These are phyloP conservation scores for Chydorus sphaericus DNA, from an alignment of 2,888 invertebrate species.

Conservation along the genomic window DNA sequence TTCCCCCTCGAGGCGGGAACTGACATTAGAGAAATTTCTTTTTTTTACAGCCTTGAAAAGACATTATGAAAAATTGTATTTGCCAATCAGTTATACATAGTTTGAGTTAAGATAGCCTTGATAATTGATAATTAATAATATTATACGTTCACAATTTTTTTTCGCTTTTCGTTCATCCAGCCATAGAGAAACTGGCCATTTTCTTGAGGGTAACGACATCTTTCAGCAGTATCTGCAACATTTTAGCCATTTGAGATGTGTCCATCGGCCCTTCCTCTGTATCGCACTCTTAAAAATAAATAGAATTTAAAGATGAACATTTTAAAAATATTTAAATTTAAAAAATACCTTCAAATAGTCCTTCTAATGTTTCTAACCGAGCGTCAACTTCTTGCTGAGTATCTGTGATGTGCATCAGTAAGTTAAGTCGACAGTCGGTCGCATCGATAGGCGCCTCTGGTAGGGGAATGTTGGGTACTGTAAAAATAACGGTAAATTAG, in stretches of 20 bases:
- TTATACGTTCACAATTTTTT: too few relatives aligned
- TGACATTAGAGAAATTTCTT: too few relatives aligned
- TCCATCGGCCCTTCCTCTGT: not conserved
- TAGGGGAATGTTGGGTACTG: conserved; percentile 40
- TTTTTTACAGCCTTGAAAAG: too few relatives aligned
- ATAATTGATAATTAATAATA: too few relatives aligned
- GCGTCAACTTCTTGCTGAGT: conserved; percentile 56
- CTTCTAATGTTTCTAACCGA: conserved; percentile 55
- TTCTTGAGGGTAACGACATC: conserved; percentile 6
- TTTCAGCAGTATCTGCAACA: conserved; percentile 5
- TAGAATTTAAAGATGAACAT: not conserved
- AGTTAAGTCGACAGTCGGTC: conserved; percentile 55
- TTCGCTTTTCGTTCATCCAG: too few relatives aligned
- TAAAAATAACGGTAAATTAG: not conserved
- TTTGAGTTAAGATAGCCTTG: too few relatives aligned
- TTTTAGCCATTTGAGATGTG: not conserved
- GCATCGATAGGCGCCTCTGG: conserved; percentile 72
- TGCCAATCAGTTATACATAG: too few relatives aligned
- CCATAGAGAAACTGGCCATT: conserved; percentile 20
- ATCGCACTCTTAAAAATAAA: not conserved
- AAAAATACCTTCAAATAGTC: conserved; percentile 48
- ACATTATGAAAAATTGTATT: too few relatives aligned
- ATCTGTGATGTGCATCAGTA: conserved; percentile 60
- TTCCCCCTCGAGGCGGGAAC: too few relatives aligned
- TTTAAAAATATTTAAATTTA: not conserved